A percentile compares a stretch with the other conserved stretches of the same genome.
Conservation (phyloP, 2,888 invertebrate genomes). For the Drosophila formosana region DNA sequence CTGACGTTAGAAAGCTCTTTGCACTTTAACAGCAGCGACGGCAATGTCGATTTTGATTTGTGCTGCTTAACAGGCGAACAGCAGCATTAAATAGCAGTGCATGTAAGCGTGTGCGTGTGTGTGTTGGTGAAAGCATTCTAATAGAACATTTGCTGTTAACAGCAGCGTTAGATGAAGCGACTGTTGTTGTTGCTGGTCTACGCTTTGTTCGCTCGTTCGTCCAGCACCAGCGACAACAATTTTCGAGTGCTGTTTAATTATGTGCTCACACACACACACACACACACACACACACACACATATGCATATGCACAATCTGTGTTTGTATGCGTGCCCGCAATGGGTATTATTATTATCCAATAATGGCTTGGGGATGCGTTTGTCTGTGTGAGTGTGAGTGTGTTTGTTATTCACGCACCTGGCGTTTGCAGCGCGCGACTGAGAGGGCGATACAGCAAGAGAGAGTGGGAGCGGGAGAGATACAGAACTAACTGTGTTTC, state of each 20-base stretch:
- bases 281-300: neutral
- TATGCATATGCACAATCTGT: neutral
- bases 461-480: neutral
- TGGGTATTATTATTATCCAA: constrained; percentile 51
- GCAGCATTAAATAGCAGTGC: constrained; percentile 17
- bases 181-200: constrained; percentile 2
- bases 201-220: constrained; percentile 9
- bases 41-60: constrained; percentile 33
- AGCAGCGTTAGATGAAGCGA: constrained; percentile 26
- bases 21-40: constrained; percentile 23
- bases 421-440: constrained; percentile 20
- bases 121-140: constrained; percentile 51
- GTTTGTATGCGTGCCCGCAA: constrained; percentile 22
- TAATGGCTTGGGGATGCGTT: constrained; percentile 48
- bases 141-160: constrained; percentile 60
- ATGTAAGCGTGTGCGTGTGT: neutral
- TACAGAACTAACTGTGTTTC: constrained; percentile 2
- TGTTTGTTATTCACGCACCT: constrained; percentile 41
- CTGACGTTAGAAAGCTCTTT: constrained; percentile 49
- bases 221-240: constrained; percentile 27
- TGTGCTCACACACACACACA: constrained; percentile 13
- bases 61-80: constrained; percentile 48
- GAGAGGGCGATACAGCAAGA: constrained; percentile 1
- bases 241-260: constrained; percentile 46
- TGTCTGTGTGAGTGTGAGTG: constrained; percentile 24